These are phyloP conservation scores for Cheilosia impressa DNA, from an alignment of 2,888 invertebrate genomes.

Conservation along the genomic window DNA sequence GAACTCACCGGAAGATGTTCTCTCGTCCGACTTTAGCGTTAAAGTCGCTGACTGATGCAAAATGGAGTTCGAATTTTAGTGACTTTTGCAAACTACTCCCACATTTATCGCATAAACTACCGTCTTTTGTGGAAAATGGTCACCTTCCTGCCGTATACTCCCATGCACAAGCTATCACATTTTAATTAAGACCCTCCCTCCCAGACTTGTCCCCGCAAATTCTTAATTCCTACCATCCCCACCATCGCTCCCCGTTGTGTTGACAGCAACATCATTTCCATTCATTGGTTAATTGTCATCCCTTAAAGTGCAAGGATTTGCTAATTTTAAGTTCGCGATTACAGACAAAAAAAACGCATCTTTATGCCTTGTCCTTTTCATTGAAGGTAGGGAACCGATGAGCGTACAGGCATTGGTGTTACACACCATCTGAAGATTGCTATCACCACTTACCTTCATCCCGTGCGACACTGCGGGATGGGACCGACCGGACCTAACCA, in stretches of 20 bases:
- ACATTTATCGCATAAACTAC: no score
- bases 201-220: conserved; percentile 1
- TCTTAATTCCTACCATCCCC: conserved; percentile 26
- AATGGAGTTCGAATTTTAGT: no score
- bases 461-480: neutral
- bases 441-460: neutral
- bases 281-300: conserved; percentile 47
- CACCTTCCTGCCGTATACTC: no score
- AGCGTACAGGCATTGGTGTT: conserved; percentile 5
- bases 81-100: no score
- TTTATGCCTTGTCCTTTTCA: neutral
- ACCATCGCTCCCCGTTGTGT: neutral
- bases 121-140: no score
- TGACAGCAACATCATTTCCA: conserved; percentile 2
- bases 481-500: conserved; percentile 24
- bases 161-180: no score
- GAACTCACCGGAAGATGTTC: no score
- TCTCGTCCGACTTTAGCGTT: no score
- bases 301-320: conserved; percentile 50
- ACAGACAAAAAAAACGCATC: no score
- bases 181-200: neutral
- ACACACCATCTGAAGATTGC: neutral
- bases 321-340: conserved; percentile 39
- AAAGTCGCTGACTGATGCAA: no score
- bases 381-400: conserved; percentile 6